phyloP scores from a whole-genome alignment of 2,888 invertebrate genomes.

The Nymphalis urticae region DNA sequence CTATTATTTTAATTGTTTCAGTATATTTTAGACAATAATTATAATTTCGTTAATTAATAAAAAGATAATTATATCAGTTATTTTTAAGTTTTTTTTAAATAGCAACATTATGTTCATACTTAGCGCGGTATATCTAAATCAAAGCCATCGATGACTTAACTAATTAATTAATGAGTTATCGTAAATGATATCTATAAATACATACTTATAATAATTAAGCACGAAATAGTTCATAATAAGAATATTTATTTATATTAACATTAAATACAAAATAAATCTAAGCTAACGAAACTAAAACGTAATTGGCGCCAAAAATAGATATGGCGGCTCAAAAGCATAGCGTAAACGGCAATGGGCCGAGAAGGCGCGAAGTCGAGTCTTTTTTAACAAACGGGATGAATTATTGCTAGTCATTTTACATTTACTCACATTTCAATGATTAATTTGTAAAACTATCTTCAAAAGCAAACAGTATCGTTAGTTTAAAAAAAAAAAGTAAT shows the following conservation, averaged over 20 bases:
- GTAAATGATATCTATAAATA: too few relatives aligned
- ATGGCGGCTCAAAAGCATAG: conserved; percentile 49
- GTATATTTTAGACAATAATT: neutral
- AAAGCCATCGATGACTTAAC: too few relatives aligned
- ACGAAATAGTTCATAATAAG: neutral
- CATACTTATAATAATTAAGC: too few relatives aligned
- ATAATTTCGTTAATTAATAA: neutral
- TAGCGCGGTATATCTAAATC: too few relatives aligned
- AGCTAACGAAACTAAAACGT: conserved; percentile 38
- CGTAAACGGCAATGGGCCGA: conserved; percentile 64
- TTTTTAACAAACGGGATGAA: conserved; percentile 34
- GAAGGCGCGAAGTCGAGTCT: conserved; percentile 59
- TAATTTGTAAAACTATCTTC: conserved; percentile 40
- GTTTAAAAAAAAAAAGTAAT: conserved; percentile 14
- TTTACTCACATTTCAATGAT: conserved; percentile 36
- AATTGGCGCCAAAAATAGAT: conserved; percentile 66
- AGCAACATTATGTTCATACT: too few relatives aligned
- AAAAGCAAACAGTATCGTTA: conserved; percentile 14
- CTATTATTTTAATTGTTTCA: conserved; percentile 15
- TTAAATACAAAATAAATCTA: neutral
- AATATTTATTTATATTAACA: neutral
- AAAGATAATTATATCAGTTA: neutral
- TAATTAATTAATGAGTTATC: neutral
- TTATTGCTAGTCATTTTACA: conserved; percentile 38
- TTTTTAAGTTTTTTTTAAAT: neutral